Base-by-base conservation (phyloP, 2,797 vertebrate genomes). In the Hylomyscus alleni region DNA sequence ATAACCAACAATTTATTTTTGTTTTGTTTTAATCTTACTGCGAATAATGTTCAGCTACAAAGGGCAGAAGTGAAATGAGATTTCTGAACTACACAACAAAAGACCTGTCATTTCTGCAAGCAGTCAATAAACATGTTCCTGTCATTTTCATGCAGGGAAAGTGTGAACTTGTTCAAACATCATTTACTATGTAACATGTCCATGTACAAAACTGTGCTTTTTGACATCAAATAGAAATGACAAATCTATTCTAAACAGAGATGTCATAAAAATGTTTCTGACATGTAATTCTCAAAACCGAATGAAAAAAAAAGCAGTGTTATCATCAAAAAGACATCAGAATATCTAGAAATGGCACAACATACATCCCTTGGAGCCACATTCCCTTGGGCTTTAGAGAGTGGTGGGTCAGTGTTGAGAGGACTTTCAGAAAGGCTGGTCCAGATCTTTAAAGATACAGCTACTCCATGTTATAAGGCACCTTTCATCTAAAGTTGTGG, bases 11-110 rank as follows among this genome's bases (percentile, higher is more conserved):
- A 60, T 56, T 37, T 85, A 14, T 15, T 81, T 84, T 90, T 88
- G 40, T 81, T 84, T 90, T 88, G 40, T 73, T 72, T 47, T 44
- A 58, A 73, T 75, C 31, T 89, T 89, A 44, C 6, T 75, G 37
- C 22, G 40, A 54, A 90, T 88, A 90, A 37, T 4, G 3, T 24
- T 1, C 72, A 84, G 15, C 17, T 62, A 19, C 1, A 75, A 72
- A 69, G 2, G 52, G 0, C 2, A 69, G 65, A 54, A 80, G 1
- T 72, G 26, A 91, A 69, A 31, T 73, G 44, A 88, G 14, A 69
- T 84, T 96, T 95, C 56, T 78, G 44, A 24, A 88, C 47, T 9
- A 84, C 80, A 84, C 1, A 47, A 19, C 40, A 67, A 20, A 88
- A 26, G 4, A 89, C 0, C 14, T 89, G 26, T 56, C 14, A 9